phyloP scores from a whole-genome alignment of 2,797 vertebrate species.

The Siniperca obscura region DNA sequence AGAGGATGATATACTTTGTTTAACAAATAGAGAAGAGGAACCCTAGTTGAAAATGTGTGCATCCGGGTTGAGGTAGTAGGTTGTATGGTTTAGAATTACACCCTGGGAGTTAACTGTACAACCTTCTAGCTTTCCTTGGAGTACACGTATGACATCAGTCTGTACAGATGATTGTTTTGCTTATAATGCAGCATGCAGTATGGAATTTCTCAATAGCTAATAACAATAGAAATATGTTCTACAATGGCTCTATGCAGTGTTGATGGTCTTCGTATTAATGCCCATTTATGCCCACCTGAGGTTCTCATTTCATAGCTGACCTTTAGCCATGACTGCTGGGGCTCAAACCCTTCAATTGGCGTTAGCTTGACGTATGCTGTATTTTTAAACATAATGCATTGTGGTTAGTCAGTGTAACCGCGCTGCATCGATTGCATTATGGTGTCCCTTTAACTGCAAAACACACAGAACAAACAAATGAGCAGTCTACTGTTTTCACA shows the following conservation, averaged over 20 bases:
- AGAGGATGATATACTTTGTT: background rate
- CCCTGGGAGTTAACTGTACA: conserved; percentile 99
- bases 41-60: conserved; percentile 91
- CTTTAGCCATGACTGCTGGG: conserved; percentile 50
- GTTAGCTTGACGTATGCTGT: conserved; percentile 37
- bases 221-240: too few species aligned
- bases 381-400: conserved; percentile 61
- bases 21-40: conserved; percentile 81
- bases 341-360: conserved; percentile 59
- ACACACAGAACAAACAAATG: conserved; percentile 22
- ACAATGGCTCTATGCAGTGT: conserved; percentile 1
- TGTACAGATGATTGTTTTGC: conserved; percentile 24
- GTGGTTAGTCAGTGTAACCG: conserved; percentile 34
- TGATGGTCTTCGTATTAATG: conserved; percentile 30
- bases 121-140: conserved; percentile 99
- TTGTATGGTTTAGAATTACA: conserved; percentile 99
- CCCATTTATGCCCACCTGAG: conserved; percentile 26
- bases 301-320: conserved; percentile 56
- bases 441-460: conserved; percentile 21
- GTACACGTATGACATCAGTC: conserved; percentile 95
- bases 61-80: conserved; percentile 99
- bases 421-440: conserved; percentile 16
- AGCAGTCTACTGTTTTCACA: conserved; percentile 6
- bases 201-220: background rate
- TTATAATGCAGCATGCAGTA: background rate